Evolutionary conservation across 2,113 vertebrate genomes (phyloP), one percentile per base, ranked within the genome.

Genomic region (Parotia lawesii): DNA sequence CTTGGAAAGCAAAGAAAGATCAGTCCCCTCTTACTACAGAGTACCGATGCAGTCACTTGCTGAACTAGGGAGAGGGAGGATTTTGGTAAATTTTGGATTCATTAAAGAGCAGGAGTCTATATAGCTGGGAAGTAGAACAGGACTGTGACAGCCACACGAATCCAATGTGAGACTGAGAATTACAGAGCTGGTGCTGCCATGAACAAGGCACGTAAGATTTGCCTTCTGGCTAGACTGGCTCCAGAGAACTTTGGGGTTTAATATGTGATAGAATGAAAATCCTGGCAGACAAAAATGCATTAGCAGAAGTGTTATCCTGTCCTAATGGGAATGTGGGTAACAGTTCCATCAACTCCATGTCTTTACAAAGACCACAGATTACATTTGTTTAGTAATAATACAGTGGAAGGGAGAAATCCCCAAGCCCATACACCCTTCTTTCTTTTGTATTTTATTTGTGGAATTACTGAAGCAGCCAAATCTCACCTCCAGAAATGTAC

Each of bases 51-150:
- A 57, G 53, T 40, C 40, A 31, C 48, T 22, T 51, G 47, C 48
- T 65, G 81, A 72, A 29, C 8, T 23, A 29, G 14, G 24, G 44
- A 53, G 37, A 67, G 8, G 5, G 44, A 31, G 23, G 27, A 18
- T 28, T 40, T 40, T 21, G 73, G 28, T 42, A 6, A 60, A 24
- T 48, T 77, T 44, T 47, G 35, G 33, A 11, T 53, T 21, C 10
- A 8, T 20, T 48, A 1, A 31, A 67, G 48, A 65, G 15, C 12
- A 20, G 35, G 8, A 6, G 1, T 38, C 15, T 12, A 0, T n/a
- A 3, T 1, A 38, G 12, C 60, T 86, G 53, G 24, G 38, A 81
- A 77, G 14, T 2, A 5, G 53, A 31, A 20, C 2, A 48, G 57
- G 31, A 27, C 40, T 50, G 19, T 7, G 14, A 10, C 38, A 74